Evolutionary conservation across 30 jellyfish, hydroid and myxozoan genomes (phyloP).

Genomic region (Clytia hemisphaerica): DNA sequence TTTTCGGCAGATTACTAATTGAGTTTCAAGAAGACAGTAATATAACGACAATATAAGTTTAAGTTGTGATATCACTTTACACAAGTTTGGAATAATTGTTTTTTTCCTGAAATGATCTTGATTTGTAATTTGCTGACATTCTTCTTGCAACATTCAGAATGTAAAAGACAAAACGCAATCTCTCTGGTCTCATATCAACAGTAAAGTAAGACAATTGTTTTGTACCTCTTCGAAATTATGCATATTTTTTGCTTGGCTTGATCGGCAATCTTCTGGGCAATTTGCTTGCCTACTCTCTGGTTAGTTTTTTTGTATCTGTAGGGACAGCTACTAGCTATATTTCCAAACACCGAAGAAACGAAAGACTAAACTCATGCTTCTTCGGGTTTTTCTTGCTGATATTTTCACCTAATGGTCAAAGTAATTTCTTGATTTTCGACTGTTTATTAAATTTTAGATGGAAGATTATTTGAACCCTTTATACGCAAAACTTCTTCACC

Average conservation of each 20-base stretch:
- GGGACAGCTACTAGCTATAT: too few relatives aligned
- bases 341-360: too few relatives aligned
- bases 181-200: constrained; percentile 70
- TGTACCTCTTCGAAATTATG: background rate
- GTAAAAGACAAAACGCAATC: constrained; percentile 73
- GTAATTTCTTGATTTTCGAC: background rate
- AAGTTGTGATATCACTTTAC: background rate
- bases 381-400: too few relatives aligned
- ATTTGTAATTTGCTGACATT: background rate
- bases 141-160: constrained; percentile 26
- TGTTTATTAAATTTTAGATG: constrained; percentile 15
- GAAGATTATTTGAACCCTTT: constrained; percentile 71
- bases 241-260: background rate
- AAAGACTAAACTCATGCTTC: too few relatives aligned
- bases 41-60: too few relatives aligned
- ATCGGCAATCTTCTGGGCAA: background rate
- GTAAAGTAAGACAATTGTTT: constrained; percentile 40
- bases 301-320: too few relatives aligned
- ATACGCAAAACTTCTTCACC: constrained; percentile 75
- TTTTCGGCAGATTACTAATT: too few relatives aligned
- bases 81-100: background rate
- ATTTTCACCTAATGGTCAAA: too few relatives aligned
- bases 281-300: background rate
- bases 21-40: too few relatives aligned
- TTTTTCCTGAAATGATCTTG: background rate